phyloP scores from a whole-genome alignment of 37 sponge, comb jelly and placozoan species.

The Oopsacas minuta region DNA sequence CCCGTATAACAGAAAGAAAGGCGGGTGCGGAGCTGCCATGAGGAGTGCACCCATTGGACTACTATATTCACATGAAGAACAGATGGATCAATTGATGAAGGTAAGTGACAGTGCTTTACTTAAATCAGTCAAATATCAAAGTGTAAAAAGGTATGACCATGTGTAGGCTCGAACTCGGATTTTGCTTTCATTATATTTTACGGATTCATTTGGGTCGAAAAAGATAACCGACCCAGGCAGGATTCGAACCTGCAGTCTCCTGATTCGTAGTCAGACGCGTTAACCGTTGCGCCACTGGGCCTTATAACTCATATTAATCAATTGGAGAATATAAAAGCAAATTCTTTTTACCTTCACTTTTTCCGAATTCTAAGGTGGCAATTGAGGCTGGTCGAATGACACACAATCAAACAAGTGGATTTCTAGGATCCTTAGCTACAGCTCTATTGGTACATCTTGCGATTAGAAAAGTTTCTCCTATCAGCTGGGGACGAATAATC shows the following conservation, averaged over 20 bases:
- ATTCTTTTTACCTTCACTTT: background rate
- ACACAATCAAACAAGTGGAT: conserved; percentile 75
- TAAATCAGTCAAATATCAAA: too few species aligned
- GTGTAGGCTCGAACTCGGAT: too few species aligned
- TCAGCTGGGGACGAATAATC: conserved; percentile 54
- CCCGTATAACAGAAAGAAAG: conserved; percentile 42
- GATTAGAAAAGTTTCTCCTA: conserved; percentile 35
- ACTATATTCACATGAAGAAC: conserved; percentile 35
- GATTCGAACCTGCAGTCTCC: conserved; percentile 55
- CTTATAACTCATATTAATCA: background rate
- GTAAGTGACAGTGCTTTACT: too few species aligned
- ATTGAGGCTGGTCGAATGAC: conserved; percentile 78
- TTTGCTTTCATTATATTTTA: background rate
- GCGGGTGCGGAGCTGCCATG: conserved; percentile 85
- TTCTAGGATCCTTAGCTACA: conserved; percentile 50
- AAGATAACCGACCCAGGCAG: conserved; percentile 42
- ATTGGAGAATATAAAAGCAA: background rate
- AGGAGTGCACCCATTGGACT: conserved; percentile 65
- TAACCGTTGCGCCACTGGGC: conserved; percentile 53
- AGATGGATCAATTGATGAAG: conserved; percentile 48
- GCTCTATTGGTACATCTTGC: conserved; percentile 66
- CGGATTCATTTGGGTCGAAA: background rate
- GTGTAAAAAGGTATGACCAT: too few species aligned
- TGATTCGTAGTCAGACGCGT: conserved; percentile 59
- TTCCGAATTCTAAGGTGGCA: conserved; percentile 16